Base-by-base conservation (phyloP, 2,888 invertebrate species). In the Sinhomidia bicolor region DNA sequence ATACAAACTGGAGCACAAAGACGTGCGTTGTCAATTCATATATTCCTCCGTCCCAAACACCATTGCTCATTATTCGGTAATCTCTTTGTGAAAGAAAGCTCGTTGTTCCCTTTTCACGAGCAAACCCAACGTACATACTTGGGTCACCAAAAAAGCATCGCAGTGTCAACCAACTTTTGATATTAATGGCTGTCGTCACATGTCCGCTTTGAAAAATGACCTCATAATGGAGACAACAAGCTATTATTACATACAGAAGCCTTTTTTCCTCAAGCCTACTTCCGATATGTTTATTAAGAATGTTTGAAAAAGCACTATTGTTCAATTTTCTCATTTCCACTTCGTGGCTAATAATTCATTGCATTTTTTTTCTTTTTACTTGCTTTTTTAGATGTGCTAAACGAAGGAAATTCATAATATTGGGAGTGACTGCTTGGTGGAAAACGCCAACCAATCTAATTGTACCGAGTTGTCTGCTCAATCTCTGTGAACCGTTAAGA, bases 401-500 rank as follows among this genome's bases (percentile, higher is more conserved):
- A n/a, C n/a, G n/a, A n/a, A n/a, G n/a, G n/a, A n/a, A n/a, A n/a
- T 62, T 3, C 26, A 57, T 4, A 62, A 12, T 29, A 5, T 10
- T 17, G 14, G 29, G 29, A 62, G 29, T 62, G 62, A 7, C 54
- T 3, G 7, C 17, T 17, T n/a, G 17, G 29, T 14, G 29, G 29
- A 60, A 65, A 10, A 65, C 3, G 23, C 10, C 17, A 36, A 17
- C 7, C 68, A 62, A 29, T 23, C 14, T 12, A 74, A 44, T 12
- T 10, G 51, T 78, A 32, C n/a, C 41, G 32, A 57, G 60, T n/a
- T n/a, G 36, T 29, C 14, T 54, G 41, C 44, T 36, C 41, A 57
- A 20, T 20, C n/a, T n/a, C n/a, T n/a, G 57, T 62, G 23, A 85
- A 85, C 85, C 79, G 78, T 78, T 78, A 85, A 85, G 65, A 51